Conservation (phyloP, 2,888 invertebrate species). For the Cremastinae sp. region DNA sequence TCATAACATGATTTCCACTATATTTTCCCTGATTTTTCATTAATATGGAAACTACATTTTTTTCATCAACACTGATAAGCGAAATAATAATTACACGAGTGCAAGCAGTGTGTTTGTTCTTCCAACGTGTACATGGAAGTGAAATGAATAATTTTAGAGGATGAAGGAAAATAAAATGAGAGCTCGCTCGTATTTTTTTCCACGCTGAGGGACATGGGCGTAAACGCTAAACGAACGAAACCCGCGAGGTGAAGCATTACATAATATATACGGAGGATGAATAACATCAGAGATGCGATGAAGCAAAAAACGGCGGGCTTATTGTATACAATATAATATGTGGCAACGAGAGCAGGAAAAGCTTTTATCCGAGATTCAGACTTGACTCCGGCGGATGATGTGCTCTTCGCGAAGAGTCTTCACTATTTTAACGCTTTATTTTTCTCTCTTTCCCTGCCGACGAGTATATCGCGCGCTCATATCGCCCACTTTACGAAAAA, state of each 20-base stretch:
- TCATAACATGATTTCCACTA: no score
- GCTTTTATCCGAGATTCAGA: conserved; percentile 74
- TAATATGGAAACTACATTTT: no score
- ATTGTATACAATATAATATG: conserved; percentile 11
- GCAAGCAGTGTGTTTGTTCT: neutral
- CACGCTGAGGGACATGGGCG: no score
- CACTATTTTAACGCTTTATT: conserved; percentile 2
- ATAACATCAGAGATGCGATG: neutral
- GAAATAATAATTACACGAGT: neutral
- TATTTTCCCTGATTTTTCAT: no score
- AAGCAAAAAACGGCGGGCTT: neutral
- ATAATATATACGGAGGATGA: no score
- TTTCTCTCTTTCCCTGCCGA: conserved; percentile 46
- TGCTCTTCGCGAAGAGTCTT: conserved; percentile 67
- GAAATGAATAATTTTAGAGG: no score
- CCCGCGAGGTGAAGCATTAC: neutral
- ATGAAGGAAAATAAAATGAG: no score
- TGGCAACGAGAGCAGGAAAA: conserved; percentile 67
- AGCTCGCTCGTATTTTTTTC: neutral
- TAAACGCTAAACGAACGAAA: no score
- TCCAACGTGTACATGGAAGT: no score
- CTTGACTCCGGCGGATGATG: conserved; percentile 69
- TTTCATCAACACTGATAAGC: neutral
- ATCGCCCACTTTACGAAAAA: conserved; percentile 22
- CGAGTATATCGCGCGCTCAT: conserved; percentile 22